Evolutionary conservation across 2,888 invertebrate genomes (phyloP).

Genomic region (Chironomus riparius): DNA sequence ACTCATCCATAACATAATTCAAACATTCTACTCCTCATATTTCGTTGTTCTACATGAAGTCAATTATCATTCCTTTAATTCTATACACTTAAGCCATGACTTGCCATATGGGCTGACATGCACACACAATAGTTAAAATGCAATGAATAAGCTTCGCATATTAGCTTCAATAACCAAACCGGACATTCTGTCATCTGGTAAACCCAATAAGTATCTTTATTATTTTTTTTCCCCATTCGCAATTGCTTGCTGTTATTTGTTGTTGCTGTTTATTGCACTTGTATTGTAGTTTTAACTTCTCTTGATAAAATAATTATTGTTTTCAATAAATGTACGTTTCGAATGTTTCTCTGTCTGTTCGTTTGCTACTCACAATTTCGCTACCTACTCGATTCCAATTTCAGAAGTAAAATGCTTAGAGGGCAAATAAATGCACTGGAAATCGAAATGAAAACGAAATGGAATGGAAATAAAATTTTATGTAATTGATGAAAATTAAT

Average conservation of each 20-base stretch:
- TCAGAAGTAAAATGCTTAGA: neutral
- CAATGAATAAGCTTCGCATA: too few species aligned
- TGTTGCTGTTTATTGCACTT: neutral
- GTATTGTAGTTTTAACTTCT: neutral
- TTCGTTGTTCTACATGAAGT: neutral
- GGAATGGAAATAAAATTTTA: neutral
- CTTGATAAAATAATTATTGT: constrained; percentile 26
- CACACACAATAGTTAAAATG: neutral
- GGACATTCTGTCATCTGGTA: neutral
- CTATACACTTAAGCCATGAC: neutral
- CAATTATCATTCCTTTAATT: neutral
- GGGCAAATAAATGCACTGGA: neutral
- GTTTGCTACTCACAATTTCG: neutral
- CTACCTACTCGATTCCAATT: neutral
- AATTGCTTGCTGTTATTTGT: neutral
- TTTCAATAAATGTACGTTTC: constrained; percentile 25
- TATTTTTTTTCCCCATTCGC: neutral
- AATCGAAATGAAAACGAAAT: neutral
- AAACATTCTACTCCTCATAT: neutral
- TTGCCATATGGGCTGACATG: constrained; percentile 9
- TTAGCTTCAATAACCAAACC: neutral
- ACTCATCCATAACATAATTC: neutral
- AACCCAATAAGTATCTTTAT: neutral
- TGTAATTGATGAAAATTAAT: neutral
- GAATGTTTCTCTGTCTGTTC: constrained; percentile 12